Evolutionary conservation across 2,113 vertebrate species (phyloP).

Genomic region (Gymnocephalus cernua): DNA sequence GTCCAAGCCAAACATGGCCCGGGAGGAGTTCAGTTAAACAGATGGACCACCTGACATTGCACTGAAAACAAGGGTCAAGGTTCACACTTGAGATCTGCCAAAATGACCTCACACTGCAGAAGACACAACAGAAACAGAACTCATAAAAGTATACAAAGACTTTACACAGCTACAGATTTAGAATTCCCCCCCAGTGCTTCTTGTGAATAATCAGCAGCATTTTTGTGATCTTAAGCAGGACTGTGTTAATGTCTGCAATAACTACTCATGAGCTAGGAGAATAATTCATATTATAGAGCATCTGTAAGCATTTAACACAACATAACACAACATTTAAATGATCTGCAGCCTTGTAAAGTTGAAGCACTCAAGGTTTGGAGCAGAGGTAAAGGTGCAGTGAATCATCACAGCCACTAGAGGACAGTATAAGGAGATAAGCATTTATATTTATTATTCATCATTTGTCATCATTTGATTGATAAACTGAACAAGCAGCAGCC

Average conservation of each 20-base stretch:
- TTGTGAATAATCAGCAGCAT: background rate
- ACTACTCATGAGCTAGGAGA: background rate
- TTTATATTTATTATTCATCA: background rate
- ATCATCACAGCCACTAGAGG: constrained; percentile 53
- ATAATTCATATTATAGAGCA: background rate
- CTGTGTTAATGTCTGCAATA: background rate
- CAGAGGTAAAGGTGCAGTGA: constrained; percentile 26
- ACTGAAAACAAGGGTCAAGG: constrained; percentile 45
- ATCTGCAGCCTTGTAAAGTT: background rate
- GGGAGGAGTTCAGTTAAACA: constrained; percentile 50
- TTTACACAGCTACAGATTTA: constrained; percentile 19
- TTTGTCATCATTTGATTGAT: constrained; percentile 23
- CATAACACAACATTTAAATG: background rate
- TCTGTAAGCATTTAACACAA: background rate
- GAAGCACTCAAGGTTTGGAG: background rate
- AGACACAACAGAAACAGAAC: constrained; percentile 22
- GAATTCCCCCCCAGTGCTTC: background rate
- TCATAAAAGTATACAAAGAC: constrained; percentile 13
- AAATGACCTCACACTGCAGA: constrained; percentile 15
- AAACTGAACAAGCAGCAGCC: constrained; percentile 48
- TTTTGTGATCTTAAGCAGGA: background rate
- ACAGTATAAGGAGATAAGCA: constrained; percentile 7
- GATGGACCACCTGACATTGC: constrained; percentile 57
- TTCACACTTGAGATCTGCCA: constrained; percentile 6
- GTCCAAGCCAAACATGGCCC: constrained; percentile 35